A percentile compares a stretch with the other conserved stretches of the same genome.
Conservation (phyloP, 2,113 vertebrate genomes). For the Calyptomena viridis region DNA sequence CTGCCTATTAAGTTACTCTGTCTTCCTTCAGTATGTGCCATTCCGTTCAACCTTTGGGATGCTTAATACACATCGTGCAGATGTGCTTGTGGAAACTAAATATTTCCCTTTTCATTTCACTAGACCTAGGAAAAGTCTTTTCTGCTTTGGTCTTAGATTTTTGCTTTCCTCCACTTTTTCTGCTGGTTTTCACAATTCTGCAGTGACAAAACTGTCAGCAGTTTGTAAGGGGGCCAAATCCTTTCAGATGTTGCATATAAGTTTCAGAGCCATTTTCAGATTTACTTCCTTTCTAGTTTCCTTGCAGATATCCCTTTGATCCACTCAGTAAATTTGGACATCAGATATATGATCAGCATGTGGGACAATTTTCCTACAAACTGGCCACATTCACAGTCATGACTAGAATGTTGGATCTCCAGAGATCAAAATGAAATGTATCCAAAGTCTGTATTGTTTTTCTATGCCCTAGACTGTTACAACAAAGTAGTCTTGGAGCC, state of each 20-base stretch:
- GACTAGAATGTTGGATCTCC: constrained; percentile 14
- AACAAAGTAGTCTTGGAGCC: constrained; percentile 2
- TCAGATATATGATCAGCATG: constrained; percentile 20
- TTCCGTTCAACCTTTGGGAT: neutral
- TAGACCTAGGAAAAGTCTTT: neutral
- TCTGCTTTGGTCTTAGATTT: constrained; percentile 8
- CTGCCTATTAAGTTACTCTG: neutral
- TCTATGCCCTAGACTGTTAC: neutral
- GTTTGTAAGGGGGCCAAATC: constrained; percentile 65
- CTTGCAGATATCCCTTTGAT: constrained; percentile 71
- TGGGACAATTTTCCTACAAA: constrained; percentile 37
- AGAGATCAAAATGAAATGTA: constrained; percentile 39
- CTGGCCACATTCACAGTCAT: constrained; percentile 15
- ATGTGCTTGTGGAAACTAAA: neutral
- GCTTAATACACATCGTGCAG: neutral
- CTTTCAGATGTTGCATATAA: constrained; percentile 65
- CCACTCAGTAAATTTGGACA: constrained; percentile 27
- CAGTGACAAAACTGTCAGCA: constrained; percentile 62
- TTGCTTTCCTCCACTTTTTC: constrained; percentile 20
- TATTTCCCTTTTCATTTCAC: neutral
- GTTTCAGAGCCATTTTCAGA: constrained; percentile 69
- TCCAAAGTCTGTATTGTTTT: constrained; percentile 7
- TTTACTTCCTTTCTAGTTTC: constrained; percentile 68
- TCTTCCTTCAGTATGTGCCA: neutral
- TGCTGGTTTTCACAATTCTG: constrained; percentile 40